phyloP scores from a whole-genome alignment of 2,797 vertebrate genomes.

The Cygnus olor region DNA sequence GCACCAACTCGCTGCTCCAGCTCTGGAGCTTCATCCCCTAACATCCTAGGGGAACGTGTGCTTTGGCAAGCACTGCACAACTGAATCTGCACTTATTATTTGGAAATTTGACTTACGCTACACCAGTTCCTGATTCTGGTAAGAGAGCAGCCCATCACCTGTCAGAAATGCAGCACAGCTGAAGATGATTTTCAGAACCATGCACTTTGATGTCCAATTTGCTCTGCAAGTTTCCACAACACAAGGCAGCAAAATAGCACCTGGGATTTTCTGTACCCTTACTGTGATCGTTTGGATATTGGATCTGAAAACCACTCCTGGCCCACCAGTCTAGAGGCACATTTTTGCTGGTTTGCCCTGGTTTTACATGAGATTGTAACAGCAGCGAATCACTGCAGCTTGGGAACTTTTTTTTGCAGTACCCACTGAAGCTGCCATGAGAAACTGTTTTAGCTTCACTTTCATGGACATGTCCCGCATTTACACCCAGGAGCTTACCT shows the following conservation, averaged over 20 bases:
- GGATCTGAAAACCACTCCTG: not conserved
- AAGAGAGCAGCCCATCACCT: not conserved
- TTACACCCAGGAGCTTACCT: not conserved
- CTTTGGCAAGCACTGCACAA: not conserved
- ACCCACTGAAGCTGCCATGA: not conserved
- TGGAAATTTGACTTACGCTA: not conserved
- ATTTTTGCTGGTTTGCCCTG: not conserved
- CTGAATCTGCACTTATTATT: not conserved
- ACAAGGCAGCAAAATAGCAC: not conserved
- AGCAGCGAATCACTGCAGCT: not conserved
- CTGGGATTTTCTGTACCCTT: not conserved
- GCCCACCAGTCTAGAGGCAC: not conserved
- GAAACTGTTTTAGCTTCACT: not conserved
- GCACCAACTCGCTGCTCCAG: not conserved
- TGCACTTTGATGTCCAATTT: rapidly evolving
- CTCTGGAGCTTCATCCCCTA: not conserved
- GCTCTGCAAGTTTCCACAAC: not conserved
- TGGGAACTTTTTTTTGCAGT: too few species aligned
- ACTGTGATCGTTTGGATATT: rapidly evolving
- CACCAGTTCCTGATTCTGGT: not conserved
- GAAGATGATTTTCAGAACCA: not conserved
- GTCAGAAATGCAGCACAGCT: not conserved
- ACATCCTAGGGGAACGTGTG: not conserved
- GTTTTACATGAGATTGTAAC: not conserved
- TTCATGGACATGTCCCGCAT: rapidly evolving